Base-by-base conservation (phyloP, 2,113 vertebrate genomes). In the Brachypteracias leptosomus region DNA sequence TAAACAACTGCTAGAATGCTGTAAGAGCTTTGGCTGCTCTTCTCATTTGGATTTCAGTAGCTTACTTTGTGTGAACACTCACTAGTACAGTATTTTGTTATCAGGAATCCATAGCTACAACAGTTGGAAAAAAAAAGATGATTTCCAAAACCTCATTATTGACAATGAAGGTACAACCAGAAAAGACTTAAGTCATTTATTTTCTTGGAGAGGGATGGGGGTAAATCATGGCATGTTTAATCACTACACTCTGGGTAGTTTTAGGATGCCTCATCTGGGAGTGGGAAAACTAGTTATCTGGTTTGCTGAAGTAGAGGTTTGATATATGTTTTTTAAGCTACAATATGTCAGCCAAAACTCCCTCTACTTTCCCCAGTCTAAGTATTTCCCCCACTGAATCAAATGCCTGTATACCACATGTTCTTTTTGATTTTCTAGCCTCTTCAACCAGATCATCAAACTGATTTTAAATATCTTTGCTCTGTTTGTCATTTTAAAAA, bases 31-130 rank as follows among this genome's bases (percentile, higher is more conserved):
- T 71, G 42, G 47, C 80, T 92, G 21, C 90, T 92, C 77, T 78
- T 90, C 46, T 70, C 82, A 25, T 58, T 93, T 94, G n/a, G 78
- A 63, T 75, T 91, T 70, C 90, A 93, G n/a, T 75, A 72, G 44
- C 74, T 91, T 65, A 58, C 47, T 58, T 95, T 95, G 55, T 70
- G 57, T 90, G 80, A 92, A 54, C 1, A 1, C 29, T 95, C 66
- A 49, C 31, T 42, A 29, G 72, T 94, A 44, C 26, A 58, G 46
- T 57, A 47, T 80, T 88, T 82, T 81, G 58, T 95, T 93, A 58
- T 54, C 61, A 59, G 71, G 54, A 88, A 33, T 75, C 67, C 54
- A 51, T 91, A 83, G 89, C 35, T 82, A 5, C 54, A 67, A 52
- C 35, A 47, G 35, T 12, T 80, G 35, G 19, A 31, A 36, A 31